Evolutionary conservation across 2,113 vertebrate genomes (phyloP), one percentile per base, ranked within the genome.

Genomic region (Alethe diademata): DNA sequence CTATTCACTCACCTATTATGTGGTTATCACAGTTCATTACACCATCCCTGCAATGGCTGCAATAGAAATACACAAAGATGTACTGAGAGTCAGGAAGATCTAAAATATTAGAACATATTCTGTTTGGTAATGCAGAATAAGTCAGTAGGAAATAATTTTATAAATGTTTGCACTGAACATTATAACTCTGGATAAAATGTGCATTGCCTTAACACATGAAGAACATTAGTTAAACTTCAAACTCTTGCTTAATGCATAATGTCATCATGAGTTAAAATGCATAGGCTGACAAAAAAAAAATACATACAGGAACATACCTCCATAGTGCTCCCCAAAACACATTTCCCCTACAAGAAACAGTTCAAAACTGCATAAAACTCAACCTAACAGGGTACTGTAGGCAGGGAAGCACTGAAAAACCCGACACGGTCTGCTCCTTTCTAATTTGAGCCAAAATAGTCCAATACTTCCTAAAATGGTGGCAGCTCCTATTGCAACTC

Each of bases 1-100:
- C 25, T 57, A 45, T 88, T 73, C 35, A 94, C 96, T 94, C 86
- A 97, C 97, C 96, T 51, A 66, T 86, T 48, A 88, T 1, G 22
- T 60, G 75, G 82, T 97, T 98, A 54, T 99, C 98, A 90, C 98
- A 98, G 81, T 98, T 98, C 97, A 99, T 98, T 95, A 98, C 92
- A 56, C 99, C 99, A 81, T 98, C 98, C 87, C 97, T 98, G 95
- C 99, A 99, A 79, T 98, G 97, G 97, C 99, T 99, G 96, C 42
- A 97, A 95, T 6, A 73, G 80, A 94, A 90, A 90, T 23, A 91
- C 4, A 85, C 56, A 5, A 58, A 92, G 17, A 53, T 14, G 2
- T 23, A 76, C 29, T 64, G 42, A 80, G 62, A 82, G 23, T 2
- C 43, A 58, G 11, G 17, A 88, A 58, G 15, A 31, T 43, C 7